Percentiles rank a stretch among this genome's conserved stretches.
Evolutionary conservation across 2,797 vertebrate species (phyloP).

Genomic region (Neopelma chrysocephalum): DNA sequence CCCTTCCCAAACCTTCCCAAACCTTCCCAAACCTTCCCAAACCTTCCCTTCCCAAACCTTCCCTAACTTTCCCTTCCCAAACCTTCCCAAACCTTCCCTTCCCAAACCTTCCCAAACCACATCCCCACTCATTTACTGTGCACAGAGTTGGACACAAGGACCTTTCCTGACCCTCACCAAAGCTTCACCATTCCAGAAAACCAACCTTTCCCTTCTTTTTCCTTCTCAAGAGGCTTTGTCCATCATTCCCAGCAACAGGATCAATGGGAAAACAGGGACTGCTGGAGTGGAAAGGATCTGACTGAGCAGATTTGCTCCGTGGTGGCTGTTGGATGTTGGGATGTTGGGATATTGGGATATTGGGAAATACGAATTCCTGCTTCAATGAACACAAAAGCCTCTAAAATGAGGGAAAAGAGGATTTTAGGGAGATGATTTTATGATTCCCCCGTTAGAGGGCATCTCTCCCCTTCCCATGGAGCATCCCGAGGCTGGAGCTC

Average conservation of each 20-base stretch:
- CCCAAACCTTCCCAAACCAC: too few relatives aligned
- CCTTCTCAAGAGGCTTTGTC: not conserved
- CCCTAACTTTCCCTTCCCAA: too few relatives aligned
- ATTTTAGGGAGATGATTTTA: not conserved
- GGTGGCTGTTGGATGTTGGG: too few relatives aligned
- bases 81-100: too few relatives aligned
- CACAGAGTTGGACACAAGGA: not conserved
- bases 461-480: not conserved
- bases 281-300: not conserved
- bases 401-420: not conserved
- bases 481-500: too few relatives aligned
- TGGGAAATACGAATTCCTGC: not conserved
- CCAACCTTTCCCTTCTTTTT: not conserved
- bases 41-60: too few relatives aligned
- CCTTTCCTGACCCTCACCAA: not conserved
- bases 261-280: not conserved
- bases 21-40: too few relatives aligned
- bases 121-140: not conserved
- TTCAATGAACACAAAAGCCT: not conserved
- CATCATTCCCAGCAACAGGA: not conserved
- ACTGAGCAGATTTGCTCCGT: not conserved
- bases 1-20: too few relatives aligned
- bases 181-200: not conserved
- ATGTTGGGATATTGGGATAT: rapidly evolving
- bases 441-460: constrained; percentile 1